Conservation (phyloP, 2,888 invertebrate species). For the Vandiemenella viatica region DNA sequence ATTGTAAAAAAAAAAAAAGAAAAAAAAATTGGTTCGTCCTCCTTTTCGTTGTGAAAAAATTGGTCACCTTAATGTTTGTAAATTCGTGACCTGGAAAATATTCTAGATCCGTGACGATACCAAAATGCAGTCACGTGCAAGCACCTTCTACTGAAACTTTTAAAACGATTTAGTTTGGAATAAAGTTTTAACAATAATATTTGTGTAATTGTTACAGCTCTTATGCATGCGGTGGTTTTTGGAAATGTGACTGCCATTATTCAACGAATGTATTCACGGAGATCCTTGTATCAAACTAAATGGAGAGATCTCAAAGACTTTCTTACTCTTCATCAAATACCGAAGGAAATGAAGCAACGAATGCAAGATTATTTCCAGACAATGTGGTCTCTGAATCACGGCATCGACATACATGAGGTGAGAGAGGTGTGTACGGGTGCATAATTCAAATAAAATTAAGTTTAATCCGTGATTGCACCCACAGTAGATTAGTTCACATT, state of each 20-base stretch:
- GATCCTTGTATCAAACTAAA: slow-evolving; percentile 87
- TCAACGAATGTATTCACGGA: slow-evolving; percentile 87
- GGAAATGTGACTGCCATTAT: slow-evolving; percentile 96
- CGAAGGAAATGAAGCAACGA: slow-evolving; percentile 83
- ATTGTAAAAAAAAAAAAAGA: too few species aligned
- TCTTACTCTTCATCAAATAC: slow-evolving; percentile 84
- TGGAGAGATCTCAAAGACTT: slow-evolving; percentile 93
- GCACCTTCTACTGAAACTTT: too few species aligned
- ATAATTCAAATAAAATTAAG: neutral
- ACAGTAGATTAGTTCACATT: too few species aligned
- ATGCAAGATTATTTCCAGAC: slow-evolving; percentile 98
- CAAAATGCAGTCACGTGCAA: too few species aligned
- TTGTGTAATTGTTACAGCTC: too few species aligned
- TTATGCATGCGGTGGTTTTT: slow-evolving; percentile 96
- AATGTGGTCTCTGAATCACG: slow-evolving; percentile 94
- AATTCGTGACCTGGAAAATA: too few species aligned
- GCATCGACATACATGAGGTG: slow-evolving; percentile 93
- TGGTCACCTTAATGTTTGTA: too few species aligned
- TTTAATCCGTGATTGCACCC: neutral
- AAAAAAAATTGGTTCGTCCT: too few species aligned
- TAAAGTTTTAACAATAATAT: too few species aligned
- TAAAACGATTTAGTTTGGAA: too few species aligned
- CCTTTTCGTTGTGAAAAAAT: too few species aligned
- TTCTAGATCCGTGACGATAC: too few species aligned
- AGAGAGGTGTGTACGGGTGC: slow-evolving; percentile 20